Evolutionary conservation across 2,113 vertebrate species (phyloP).

Genomic region (Semicossyphus pulcher): DNA sequence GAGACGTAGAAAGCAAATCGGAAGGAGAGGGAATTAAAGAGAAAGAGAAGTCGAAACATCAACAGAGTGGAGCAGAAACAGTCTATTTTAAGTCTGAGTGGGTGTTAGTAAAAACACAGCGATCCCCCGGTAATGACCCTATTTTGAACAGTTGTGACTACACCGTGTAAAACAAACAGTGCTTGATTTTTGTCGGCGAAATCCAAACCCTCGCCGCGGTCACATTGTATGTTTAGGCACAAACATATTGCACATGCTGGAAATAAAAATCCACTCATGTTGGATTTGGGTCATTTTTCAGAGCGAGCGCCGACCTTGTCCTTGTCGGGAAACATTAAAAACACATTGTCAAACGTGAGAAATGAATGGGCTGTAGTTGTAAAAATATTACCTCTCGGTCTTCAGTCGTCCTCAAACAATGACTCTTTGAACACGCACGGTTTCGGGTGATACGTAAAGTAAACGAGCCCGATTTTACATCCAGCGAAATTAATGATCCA

Average conservation of each 20-base stretch:
- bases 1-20: constrained; percentile 59
- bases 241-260: constrained; percentile 56
- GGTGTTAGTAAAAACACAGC: constrained; percentile 72
- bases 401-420: constrained; percentile 59
- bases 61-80: constrained; percentile 65
- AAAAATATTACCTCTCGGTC: constrained; percentile 31
- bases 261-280: constrained; percentile 27
- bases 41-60: constrained; percentile 68
- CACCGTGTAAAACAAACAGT: constrained; percentile 48
- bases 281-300: constrained; percentile 46
- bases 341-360: constrained; percentile 60
- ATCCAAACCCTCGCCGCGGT: constrained; percentile 3
- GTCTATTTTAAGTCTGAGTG: constrained; percentile 74
- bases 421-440: constrained; percentile 61
- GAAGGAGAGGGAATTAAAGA: constrained; percentile 68
- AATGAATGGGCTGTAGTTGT: constrained; percentile 50
- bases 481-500: constrained; percentile 66
- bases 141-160: constrained; percentile 55
- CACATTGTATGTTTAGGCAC: constrained; percentile 52
- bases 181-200: constrained; percentile 39
- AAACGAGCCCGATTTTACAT: constrained; percentile 52
- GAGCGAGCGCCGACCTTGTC: constrained; percentile 48
- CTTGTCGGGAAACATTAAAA: constrained; percentile 56
- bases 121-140: constrained; percentile 53
- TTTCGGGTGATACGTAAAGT: constrained; percentile 65